Percentiles rank a stretch among this genome's conserved stretches.
These are phyloP conservation scores for Blastobasis adustella DNA, from an alignment of 2,888 invertebrate species.

Conservation along the genomic window DNA sequence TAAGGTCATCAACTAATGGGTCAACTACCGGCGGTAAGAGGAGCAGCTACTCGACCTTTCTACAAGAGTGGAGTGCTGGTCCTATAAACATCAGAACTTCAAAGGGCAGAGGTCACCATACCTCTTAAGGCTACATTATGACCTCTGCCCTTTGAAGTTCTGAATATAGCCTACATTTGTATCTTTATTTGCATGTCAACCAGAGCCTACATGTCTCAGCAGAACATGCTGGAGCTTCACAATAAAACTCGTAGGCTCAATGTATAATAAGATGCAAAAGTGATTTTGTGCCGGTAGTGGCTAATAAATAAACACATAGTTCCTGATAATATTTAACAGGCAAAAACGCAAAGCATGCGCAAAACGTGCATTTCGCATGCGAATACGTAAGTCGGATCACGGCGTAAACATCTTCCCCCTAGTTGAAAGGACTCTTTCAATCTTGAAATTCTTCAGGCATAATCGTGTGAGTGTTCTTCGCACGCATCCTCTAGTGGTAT, in stretches of 20 bases:
- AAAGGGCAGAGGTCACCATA: background rate
- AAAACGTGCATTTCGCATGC: no score
- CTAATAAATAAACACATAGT: no score
- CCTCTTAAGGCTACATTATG: background rate
- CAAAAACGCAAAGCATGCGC: no score
- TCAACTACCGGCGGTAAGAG: constrained; percentile 1
- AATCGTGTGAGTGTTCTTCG: constrained; percentile 4
- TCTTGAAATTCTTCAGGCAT: constrained; percentile 1
- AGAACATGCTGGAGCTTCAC: no score
- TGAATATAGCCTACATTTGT: background rate
- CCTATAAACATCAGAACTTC: constrained; percentile 1
- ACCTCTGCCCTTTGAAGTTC: no score
- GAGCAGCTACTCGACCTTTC: constrained; percentile 1
- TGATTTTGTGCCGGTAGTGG: no score
- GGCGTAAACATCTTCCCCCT: no score
- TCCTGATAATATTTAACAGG: no score
- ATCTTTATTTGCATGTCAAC: constrained; percentile 1
- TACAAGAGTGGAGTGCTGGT: constrained; percentile 2
- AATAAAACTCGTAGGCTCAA: no score
- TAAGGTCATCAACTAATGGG: constrained; percentile 5
- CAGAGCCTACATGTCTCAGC: no score
- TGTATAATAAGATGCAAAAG: no score
- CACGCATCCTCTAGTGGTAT: constrained; percentile 2
- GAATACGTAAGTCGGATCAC: no score
- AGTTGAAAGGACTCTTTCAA: constrained; percentile 2